Base-by-base conservation (phyloP, 30 jellyfish, hydroid and myxozoan genomes). In the Clytia hemisphaerica region DNA sequence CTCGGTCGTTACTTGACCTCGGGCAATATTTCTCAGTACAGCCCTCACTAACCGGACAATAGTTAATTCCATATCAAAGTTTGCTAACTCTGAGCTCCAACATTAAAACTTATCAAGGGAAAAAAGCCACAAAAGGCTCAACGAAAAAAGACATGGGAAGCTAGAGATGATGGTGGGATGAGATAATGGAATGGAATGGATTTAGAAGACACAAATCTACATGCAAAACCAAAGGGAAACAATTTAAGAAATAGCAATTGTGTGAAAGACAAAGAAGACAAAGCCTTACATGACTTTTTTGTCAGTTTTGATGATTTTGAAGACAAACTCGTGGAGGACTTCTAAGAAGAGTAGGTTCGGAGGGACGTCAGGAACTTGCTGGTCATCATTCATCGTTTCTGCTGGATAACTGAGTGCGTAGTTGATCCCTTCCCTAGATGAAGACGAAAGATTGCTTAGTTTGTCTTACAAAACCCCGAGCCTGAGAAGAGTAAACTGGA, bases 371-470 rank as follows among this genome's bases (percentile, higher is more conserved):
- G 70, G 70, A 3, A 44, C 25, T 21, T 21, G 38, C 4, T 37
- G 15, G 4, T 37, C 44, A 55, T 74, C 89, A 24, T 46, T 29
- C 2, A 38, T 33, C n/a, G 71, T 61, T 57, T 78, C 83, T 24
- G 36, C 75, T 22, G 74, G 63, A 35, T 48, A 69, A 2, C 76
- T 32, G 38, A 86, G 40, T 0, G 96, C 79, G 46, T 86, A 86
- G 33, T 67, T 37, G 37, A 86, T 86, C 27, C 96, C 96, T 69
- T 86, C 96, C 67, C 96, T 86, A 54, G 27, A 22, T 37, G 15
- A 34, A 73, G 67, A 26, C 21, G 18, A 19, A n/a, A n/a, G n/a
- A n/a, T n/a, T n/a, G n/a, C n/a, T n/a, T n/a, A n/a, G n/a, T n/a
- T n/a, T n/a, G n/a, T n/a, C n/a, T n/a, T n/a, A n/a, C n/a, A n/a